phyloP scores from a whole-genome alignment of 2,888 invertebrate species.

The Fabriciana adippe region DNA sequence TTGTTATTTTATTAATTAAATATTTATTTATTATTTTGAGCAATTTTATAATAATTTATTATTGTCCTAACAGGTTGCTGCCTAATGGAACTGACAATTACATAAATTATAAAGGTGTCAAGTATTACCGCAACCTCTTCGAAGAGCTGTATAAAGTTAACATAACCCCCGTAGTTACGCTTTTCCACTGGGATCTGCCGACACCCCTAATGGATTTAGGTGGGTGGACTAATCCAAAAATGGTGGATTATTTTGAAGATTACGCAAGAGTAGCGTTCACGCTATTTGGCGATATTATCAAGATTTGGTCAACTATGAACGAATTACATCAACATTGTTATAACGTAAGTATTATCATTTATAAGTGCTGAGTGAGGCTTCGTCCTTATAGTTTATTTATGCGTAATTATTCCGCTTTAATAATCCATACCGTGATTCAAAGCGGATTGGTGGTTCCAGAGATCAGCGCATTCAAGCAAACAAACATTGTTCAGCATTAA shows the following conservation, averaged over 20 bases:
- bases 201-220: constrained; percentile 76
- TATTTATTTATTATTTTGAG: too few relatives aligned
- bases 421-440: not conserved
- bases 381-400: not conserved
- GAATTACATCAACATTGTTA: constrained; percentile 84
- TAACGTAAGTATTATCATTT: constrained; percentile 55
- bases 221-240: constrained; percentile 77
- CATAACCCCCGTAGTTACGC: constrained; percentile 86
- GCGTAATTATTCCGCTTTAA: not conserved
- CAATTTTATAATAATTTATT: not conserved
- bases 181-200: constrained; percentile 85
- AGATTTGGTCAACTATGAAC: constrained; percentile 89
- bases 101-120: constrained; percentile 86
- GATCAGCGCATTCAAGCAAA: too few relatives aligned
- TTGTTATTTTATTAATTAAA: too few relatives aligned
- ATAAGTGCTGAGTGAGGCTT: not conserved
- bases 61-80: constrained; percentile 79
- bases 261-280: constrained; percentile 81
- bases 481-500: too few relatives aligned
- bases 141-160: constrained; percentile 84
- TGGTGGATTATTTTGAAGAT: constrained; percentile 79
- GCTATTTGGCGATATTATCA: constrained; percentile 84
- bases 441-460: too few relatives aligned
- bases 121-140: constrained; percentile 89
- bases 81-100: constrained; percentile 85